phyloP scores from a whole-genome alignment of 2,113 vertebrate genomes.

The Oryzias melastigma region DNA sequence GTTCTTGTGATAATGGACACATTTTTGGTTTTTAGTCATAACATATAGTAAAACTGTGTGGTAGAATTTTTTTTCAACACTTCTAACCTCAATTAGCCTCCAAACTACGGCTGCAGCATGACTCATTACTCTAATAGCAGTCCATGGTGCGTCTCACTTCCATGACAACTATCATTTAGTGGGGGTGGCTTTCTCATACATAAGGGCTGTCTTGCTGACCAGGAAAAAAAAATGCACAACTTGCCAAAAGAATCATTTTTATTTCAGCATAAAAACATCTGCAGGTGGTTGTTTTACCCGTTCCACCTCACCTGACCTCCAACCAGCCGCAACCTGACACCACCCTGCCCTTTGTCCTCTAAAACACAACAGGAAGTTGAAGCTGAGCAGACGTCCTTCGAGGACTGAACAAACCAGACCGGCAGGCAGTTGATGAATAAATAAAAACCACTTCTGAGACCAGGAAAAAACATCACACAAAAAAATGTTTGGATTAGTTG shows the following conservation, averaged over 20 bases:
- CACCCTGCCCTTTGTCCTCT: conserved; percentile 17
- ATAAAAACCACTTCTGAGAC: neutral
- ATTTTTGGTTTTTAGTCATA: conserved; percentile 35
- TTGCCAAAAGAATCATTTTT: too few relatives aligned
- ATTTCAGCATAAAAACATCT: neutral
- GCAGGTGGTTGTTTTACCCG: neutral
- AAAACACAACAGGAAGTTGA: conserved; percentile 22
- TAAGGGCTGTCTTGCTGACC: neutral
- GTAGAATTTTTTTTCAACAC: conserved; percentile 16
- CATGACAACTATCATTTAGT: conserved; percentile 50
- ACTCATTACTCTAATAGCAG: conserved; percentile 42
- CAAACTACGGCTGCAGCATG: conserved; percentile 25
- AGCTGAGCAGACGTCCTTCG: conserved; percentile 2
- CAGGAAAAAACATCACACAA: too few relatives aligned
- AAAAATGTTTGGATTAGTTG: neutral
- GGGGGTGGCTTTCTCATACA: conserved; percentile 18
- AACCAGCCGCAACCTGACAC: conserved; percentile 38
- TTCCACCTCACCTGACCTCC: conserved; percentile 14
- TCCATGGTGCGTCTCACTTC: conserved; percentile 28
- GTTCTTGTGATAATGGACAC: too few relatives aligned
- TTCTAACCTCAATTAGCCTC: conserved; percentile 35
- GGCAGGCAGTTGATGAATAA: conserved; percentile 7
- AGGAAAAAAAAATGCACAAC: too few relatives aligned
- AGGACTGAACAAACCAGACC: conserved; percentile 17
- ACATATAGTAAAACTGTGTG: conserved; percentile 19